Base-by-base conservation (phyloP, 2,113 vertebrate genomes). In the Leptosomus discolor region DNA sequence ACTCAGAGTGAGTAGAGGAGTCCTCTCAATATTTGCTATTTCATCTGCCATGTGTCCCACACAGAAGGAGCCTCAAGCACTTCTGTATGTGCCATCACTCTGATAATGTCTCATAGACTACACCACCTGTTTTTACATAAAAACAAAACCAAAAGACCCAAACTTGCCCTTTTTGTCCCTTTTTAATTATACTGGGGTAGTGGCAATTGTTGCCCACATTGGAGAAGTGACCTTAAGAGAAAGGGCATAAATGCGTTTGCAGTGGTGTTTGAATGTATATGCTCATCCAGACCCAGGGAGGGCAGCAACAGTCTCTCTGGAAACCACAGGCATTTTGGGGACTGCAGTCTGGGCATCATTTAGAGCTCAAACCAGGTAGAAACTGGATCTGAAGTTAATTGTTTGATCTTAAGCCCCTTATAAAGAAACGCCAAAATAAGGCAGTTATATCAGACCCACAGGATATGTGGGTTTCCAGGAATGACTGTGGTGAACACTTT, bases 1-100 rank as follows among this genome's bases (percentile, higher is more conserved):
- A 50, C 99, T 99, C 61, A 99, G 99, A 96, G 99, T 99, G 96
- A 98, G 90, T 82, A 63, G 60, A 41, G 43, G 16, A 7, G 2
- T 48, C 63, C 39, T 61, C 53, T 68, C 24, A 36, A 0, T 17
- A 22, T 18, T 88, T 48, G 45, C 19, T 76, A 0, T 50, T 50
- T 36, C 58, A 41, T 26, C 64, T 70, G 77, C 78, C 21, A 11
- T 8, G 1, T 73, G 16, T 29, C 64, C 21, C n/a, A 39, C 26
- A 24, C 63, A 64, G 61, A 51, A 70, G 36, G 27, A 79, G 11
- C 63, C 41, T 63, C 83, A 29, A 10, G n/a, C 15, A 16, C 30
- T 53, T 78, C 48, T 56, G 0, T 27, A 8, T 71, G 5, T n/a
- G 18, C 54, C 45, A 7, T 34, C 53, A 16, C 24, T 78, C 70